These are phyloP conservation scores for Zhengitettix transpicula DNA, from an alignment of 2,888 invertebrate genomes.

Conservation along the genomic window DNA sequence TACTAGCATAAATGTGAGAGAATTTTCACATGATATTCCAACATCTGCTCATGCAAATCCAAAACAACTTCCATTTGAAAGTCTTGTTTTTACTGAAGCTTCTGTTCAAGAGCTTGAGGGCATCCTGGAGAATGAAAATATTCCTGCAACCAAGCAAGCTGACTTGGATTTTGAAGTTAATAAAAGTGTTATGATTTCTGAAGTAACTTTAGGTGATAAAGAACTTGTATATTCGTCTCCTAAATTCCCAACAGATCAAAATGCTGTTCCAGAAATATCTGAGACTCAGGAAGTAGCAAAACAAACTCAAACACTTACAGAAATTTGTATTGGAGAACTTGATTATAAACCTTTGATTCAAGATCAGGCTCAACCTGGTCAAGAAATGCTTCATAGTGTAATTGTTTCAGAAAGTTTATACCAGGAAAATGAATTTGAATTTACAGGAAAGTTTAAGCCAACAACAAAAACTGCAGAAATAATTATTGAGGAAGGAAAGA, in stretches of 20 bases:
- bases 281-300: constrained; percentile 11
- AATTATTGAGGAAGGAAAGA: constrained; percentile 23
- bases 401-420: constrained; percentile 20
- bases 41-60: constrained; percentile 26
- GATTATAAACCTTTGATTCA: constrained; percentile 15
- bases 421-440: constrained; percentile 21
- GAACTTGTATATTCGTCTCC: constrained; percentile 21
- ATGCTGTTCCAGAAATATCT: constrained; percentile 25
- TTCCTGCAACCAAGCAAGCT: constrained; percentile 25
- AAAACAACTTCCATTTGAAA: constrained; percentile 34
- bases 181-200: constrained; percentile 25
- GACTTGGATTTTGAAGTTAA: constrained; percentile 25
- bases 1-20: constrained; percentile 27
- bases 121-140: constrained; percentile 23
- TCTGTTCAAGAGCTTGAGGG: constrained; percentile 27
- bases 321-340: constrained; percentile 4
- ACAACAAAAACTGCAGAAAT: constrained; percentile 26
- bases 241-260: constrained; percentile 21
- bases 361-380: constrained; percentile 17
- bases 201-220: constrained; percentile 32
- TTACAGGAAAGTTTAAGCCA: constrained; percentile 23
- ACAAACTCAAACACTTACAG: constrained; percentile 6
- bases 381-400: constrained; percentile 17
- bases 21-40: constrained; percentile 14
- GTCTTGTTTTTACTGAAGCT: constrained; percentile 37